Evolutionary conservation across 1,140 invertebrate species (phyloP), one percentile per base, ranked within the genome.

Genomic region (Adelges cooleyi): DNA sequence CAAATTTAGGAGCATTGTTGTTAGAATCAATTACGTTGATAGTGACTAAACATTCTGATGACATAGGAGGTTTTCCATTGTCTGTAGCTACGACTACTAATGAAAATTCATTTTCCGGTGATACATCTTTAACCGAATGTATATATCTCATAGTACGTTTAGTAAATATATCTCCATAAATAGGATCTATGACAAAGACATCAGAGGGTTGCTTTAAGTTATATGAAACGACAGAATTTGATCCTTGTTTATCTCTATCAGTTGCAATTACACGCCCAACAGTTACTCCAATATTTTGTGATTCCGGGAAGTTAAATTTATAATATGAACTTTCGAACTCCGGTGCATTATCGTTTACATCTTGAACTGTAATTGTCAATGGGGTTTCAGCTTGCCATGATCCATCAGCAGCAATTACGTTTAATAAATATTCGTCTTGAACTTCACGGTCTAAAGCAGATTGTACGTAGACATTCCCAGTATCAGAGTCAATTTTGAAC

Each of bases 271-370:
- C 90, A 77, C 91, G 89, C 4, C 92, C 92, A 18, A 95, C 88
- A 74, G 89, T 85, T 1, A 87, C 83, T 36, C 88, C 82, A 49
- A 82, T 80, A 52, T 82, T 79, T 73, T 92, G 87, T 8, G 89
- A 76, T 74, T 95, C 91, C 0, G 90, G 88, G 67, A 96, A 89
- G 73, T 94, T 89, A 71, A 95, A 94, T 70, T 84, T 86, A 71
- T 95, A 95, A 67, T 82, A 86, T 1, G 85, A 84, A 71, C 89
- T 82, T 69, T 92, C 89, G 72, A 95, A 96, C 75, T 90, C 86
- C 0, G 93, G 93, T 0, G 90, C 83, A 74, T 95, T 95, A 73
- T 96, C 93, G 75, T 96, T 96, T 69, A 92, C 88, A 77, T 96
- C 93, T 75, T 94, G 90, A 65, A 96, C 90, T 2, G 90, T 92